Evolutionary conservation across 2,113 vertebrate species (phyloP).

Genomic region (Marmota monax): DNA sequence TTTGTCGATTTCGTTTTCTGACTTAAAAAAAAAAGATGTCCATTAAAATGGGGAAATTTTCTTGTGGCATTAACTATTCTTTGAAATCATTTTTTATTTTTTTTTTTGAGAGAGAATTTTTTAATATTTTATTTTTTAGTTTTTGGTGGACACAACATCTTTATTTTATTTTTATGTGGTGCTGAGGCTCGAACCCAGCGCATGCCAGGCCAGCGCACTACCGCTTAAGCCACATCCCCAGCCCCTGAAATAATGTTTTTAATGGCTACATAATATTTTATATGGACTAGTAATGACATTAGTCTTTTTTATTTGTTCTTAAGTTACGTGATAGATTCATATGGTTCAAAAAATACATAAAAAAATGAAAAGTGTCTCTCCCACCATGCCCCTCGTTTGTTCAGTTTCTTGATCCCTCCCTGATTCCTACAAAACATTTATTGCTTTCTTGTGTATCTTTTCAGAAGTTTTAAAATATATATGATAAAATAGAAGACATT

Average conservation of each 20-base stretch:
- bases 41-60: not conserved
- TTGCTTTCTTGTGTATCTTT: not conserved
- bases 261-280: conserved; percentile 13
- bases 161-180: too few relatives aligned
- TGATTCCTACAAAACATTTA: not conserved
- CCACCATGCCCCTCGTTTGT: not conserved
- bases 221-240: too few relatives aligned
- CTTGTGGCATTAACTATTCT: not conserved
- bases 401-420: not conserved
- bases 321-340: not conserved
- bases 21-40: not conserved
- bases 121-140: too few relatives aligned
- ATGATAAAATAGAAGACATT: not conserved
- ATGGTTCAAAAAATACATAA: not conserved
- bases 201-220: too few relatives aligned
- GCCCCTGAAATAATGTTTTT: not conserved
- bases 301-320: not conserved
- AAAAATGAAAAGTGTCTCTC: not conserved
- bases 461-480: not conserved
- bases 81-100: not conserved
- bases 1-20: not conserved
- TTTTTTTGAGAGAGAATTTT: too few relatives aligned
- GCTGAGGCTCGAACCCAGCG: too few relatives aligned
- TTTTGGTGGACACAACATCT: too few relatives aligned
- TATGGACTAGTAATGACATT: not conserved